These are phyloP conservation scores for Pundamilia nyererei DNA, from an alignment of 2,113 vertebrate species.

Conservation along the genomic window DNA sequence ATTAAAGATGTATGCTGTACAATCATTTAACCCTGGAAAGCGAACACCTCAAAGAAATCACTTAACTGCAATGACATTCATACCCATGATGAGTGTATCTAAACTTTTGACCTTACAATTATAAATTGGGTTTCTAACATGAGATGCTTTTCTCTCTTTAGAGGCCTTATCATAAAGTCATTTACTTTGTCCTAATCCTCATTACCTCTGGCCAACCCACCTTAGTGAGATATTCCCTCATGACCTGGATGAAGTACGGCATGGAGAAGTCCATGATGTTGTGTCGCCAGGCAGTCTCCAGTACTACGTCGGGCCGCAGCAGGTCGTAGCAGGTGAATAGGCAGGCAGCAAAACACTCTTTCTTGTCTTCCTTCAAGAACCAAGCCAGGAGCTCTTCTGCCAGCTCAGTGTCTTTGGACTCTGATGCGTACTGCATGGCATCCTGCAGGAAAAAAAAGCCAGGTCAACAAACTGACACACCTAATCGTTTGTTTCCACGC, in stretches of 20 bases:
- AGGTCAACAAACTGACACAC: neutral
- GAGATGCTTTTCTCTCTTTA: neutral
- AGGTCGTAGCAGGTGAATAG: slow-evolving; percentile 98
- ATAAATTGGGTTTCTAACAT: neutral
- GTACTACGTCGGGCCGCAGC: slow-evolving; percentile 92
- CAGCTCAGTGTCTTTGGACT: slow-evolving; percentile 95
- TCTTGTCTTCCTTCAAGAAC: slow-evolving; percentile 95
- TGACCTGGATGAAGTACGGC: slow-evolving; percentile 99
- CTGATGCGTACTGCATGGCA: slow-evolving; percentile 97
- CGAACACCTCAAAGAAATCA: neutral
- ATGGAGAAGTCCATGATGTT: slow-evolving; percentile 99
- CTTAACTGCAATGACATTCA: neutral
- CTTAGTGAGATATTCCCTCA: slow-evolving; percentile 98
- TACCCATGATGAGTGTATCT: neutral
- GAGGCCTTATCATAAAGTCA: neutral
- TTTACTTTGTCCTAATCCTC: neutral
- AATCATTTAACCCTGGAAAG: neutral
- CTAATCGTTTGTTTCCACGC: neutral
- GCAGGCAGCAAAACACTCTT: slow-evolving; percentile 96
- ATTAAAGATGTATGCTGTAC: neutral
- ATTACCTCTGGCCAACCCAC: slow-evolving; percentile 68
- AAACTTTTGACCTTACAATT: neutral
- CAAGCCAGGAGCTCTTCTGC: slow-evolving; percentile 96
- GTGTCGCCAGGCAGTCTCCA: slow-evolving; percentile 98
- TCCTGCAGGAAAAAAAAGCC: slow-evolving; percentile 70